phyloP scores from a whole-genome alignment of 2,888 invertebrate species.

The Phania funesta region DNA sequence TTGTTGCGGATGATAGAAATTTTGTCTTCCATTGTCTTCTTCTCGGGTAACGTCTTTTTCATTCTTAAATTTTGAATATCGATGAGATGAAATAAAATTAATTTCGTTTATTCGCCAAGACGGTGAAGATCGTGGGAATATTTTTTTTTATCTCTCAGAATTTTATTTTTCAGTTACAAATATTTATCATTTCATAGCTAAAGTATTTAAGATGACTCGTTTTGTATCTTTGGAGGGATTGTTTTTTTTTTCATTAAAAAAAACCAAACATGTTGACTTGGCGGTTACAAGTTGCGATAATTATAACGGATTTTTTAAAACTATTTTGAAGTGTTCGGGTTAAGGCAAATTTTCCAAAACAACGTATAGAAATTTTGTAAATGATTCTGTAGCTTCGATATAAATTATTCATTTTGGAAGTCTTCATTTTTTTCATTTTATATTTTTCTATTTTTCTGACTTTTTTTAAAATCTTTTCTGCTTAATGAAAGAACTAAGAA shows the following conservation, averaged over 20 bases:
- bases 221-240: not conserved
- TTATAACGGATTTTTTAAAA: not conserved
- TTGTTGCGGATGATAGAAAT: conserved; percentile 22
- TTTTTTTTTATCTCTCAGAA: not conserved
- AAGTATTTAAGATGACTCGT: conserved; percentile 35
- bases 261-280: not conserved
- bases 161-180: not conserved
- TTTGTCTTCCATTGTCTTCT: conserved; percentile 25
- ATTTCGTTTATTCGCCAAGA: not conserved
- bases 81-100: conserved; percentile 49
- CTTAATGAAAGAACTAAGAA: too few species aligned
- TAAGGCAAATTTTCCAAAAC: too few species aligned
- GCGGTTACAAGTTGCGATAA: conserved; percentile 18
- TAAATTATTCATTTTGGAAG: too few species aligned
- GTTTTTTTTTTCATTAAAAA: not conserved
- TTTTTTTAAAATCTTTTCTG: too few species aligned
- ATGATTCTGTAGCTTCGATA: too few species aligned
- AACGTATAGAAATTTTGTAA: too few species aligned
- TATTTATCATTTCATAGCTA: conserved; percentile 19
- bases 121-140: conserved; percentile 51
- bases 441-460: too few species aligned
- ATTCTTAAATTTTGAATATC: conserved; percentile 55
- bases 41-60: conserved; percentile 54
- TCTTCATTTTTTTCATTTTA: too few species aligned
- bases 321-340: too few species aligned